phyloP scores from a whole-genome alignment of 2,113 vertebrate species.

The Clinocottus analis region DNA sequence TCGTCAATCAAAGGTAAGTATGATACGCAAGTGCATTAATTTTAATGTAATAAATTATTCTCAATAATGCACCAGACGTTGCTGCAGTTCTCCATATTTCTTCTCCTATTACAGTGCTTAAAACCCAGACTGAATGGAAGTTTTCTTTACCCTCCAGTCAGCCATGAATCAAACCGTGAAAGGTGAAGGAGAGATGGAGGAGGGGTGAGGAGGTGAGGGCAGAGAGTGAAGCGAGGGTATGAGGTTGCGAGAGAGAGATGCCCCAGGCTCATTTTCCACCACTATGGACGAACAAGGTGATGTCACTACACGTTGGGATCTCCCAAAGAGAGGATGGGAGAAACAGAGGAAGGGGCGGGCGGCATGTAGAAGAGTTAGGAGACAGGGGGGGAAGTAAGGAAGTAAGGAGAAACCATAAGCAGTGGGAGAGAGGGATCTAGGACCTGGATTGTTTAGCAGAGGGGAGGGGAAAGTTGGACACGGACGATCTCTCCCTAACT shows the following conservation, averaged over 20 bases:
- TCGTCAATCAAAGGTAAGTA: conserved; percentile 64
- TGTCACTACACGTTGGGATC: conserved; percentile 72
- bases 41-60: conserved; percentile 62
- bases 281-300: conserved; percentile 71
- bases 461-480: conserved; percentile 77
- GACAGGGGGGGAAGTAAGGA: conserved; percentile 13
- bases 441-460: not conserved
- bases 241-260: conserved; percentile 31
- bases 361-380: not conserved
- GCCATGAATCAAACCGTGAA: conserved; percentile 59
- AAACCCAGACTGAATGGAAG: conserved; percentile 21
- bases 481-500: conserved; percentile 67
- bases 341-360: not conserved
- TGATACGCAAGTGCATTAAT: conserved; percentile 68
- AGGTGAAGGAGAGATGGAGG: conserved; percentile 4
- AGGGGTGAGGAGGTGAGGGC: not conserved
- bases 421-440: not conserved
- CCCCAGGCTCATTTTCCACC: conserved; percentile 59
- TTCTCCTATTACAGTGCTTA: conserved; percentile 23
- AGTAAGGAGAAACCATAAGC: conserved; percentile 35
- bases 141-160: conserved; percentile 24
- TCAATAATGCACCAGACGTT: conserved; percentile 29
- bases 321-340: conserved; percentile 48
- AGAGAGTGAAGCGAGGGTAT: conserved; percentile 27
- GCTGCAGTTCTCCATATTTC: conserved; percentile 35